These are phyloP conservation scores for Halcyon leucocephala DNA, from an alignment of 2,797 vertebrate species.

Conservation along the genomic window DNA sequence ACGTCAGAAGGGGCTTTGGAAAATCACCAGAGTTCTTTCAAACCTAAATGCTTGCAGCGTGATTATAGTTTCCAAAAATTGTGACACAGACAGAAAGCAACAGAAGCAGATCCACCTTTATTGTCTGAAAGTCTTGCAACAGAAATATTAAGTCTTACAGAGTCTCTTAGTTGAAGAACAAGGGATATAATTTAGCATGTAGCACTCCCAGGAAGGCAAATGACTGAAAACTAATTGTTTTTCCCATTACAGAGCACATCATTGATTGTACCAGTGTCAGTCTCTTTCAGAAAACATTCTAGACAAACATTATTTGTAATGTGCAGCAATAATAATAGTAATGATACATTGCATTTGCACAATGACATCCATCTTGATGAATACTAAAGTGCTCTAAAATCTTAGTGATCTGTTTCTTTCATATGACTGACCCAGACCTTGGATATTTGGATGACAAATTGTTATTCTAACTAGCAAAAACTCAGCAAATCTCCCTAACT, in stretches of 20 bases:
- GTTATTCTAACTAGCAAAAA: not conserved
- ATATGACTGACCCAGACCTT: not conserved
- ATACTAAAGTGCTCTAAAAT: not conserved
- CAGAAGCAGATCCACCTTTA: not conserved
- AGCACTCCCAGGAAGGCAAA: constrained; percentile 7
- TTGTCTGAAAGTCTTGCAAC: not conserved
- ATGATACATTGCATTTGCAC: constrained; percentile 23
- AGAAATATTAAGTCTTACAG: not conserved
- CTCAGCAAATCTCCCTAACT: not conserved
- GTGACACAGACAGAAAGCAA: not conserved
- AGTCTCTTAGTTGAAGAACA: not conserved
- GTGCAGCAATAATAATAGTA: not conserved
- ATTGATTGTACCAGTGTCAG: not conserved
- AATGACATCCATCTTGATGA: constrained; percentile 5
- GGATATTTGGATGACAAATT: not conserved
- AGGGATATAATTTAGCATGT: constrained; percentile 40
- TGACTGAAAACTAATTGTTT: constrained; percentile 59
- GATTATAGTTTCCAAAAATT: constrained; percentile 11
- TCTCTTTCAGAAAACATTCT: not conserved
- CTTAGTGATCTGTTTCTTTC: not conserved
- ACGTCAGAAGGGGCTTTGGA: not conserved
- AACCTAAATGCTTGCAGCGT: not conserved
- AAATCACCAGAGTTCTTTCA: not conserved
- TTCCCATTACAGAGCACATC: constrained; percentile 36
- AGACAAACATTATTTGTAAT: constrained; percentile 25